These are phyloP conservation scores for Lasioglossum baleicum DNA, from an alignment of 1,140 invertebrate genomes.

Conservation along the genomic window DNA sequence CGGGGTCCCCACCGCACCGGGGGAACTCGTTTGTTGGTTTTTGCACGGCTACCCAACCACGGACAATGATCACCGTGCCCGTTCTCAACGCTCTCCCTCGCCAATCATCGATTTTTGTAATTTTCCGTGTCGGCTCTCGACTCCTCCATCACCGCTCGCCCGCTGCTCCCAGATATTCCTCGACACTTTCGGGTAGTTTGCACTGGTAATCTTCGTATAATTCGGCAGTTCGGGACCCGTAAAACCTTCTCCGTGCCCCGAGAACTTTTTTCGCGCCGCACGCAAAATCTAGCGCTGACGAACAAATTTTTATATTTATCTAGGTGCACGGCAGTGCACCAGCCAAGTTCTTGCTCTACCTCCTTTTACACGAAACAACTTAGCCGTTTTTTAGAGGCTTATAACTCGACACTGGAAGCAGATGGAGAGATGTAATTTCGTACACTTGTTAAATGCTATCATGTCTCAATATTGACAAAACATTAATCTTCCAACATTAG, in stretches of 20 bases:
- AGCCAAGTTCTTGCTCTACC: no score
- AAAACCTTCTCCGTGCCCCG: neutral
- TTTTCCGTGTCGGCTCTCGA: slow-evolving; percentile 55
- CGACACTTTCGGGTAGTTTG: neutral
- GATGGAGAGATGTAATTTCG: no score
- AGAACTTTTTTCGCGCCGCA: no score
- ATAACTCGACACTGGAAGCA: no score
- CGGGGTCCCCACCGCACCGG: slow-evolving; percentile 14
- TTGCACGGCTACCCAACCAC: slow-evolving; percentile 59
- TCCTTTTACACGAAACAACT: no score
- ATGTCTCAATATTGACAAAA: no score
- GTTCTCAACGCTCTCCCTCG: slow-evolving; percentile 43
- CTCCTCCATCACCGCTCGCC: neutral
- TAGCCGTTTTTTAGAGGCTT: no score
- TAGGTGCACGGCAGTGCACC: no score
- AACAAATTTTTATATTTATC: no score
- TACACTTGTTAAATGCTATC: no score
- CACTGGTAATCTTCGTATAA: slow-evolving; percentile 3
- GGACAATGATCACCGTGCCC: slow-evolving; percentile 36
- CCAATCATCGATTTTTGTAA: slow-evolving; percentile 68
- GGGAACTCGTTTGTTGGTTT: slow-evolving; percentile 74
- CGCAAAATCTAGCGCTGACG: no score
- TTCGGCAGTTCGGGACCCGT: neutral
- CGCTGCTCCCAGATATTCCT: neutral
- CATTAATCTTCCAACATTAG: no score